Percentiles rank a stretch among this genome's conserved stretches.
phyloP scores from a whole-genome alignment of 2,113 vertebrate species.

The Corydoras sp. region DNA sequence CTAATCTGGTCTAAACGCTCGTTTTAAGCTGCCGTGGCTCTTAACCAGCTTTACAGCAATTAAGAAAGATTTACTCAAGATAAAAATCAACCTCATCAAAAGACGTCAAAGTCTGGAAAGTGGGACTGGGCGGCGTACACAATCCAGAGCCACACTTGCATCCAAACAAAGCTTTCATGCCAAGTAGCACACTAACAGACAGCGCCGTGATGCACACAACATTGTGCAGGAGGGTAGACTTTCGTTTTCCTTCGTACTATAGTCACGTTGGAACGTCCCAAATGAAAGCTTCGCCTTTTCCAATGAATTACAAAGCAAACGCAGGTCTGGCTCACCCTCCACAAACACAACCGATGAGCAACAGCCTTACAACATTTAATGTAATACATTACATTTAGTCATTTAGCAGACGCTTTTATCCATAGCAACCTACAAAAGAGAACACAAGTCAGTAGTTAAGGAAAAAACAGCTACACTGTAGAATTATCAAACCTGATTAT shows the following conservation, averaged over 20 bases:
- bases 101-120: slow-evolving; percentile 10
- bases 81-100: slow-evolving; percentile 44
- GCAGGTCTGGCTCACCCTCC: slow-evolving; percentile 54
- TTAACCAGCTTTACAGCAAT: too few species aligned
- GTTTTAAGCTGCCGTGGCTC: too few species aligned
- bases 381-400: too few species aligned
- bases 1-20: too few species aligned
- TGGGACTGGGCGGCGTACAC: neutral
- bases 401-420: too few species aligned
- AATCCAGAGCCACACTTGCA: slow-evolving; percentile 15
- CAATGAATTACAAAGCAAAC: slow-evolving; percentile 62
- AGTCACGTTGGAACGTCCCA: slow-evolving; percentile 50
- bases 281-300: slow-evolving; percentile 55
- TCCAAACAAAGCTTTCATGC: slow-evolving; percentile 14
- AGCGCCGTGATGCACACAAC: slow-evolving; percentile 5
- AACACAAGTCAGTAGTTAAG: too few species aligned
- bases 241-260: neutral
- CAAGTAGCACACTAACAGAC: slow-evolving; percentile 11
- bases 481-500: too few species aligned
- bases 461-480: too few species aligned
- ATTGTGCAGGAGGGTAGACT: slow-evolving; percentile 19
- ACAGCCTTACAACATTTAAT: slow-evolving; percentile 50
- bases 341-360: slow-evolving; percentile 57
- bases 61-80: too few species aligned
- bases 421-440: too few species aligned